Percentiles rank a stretch among this genome's conserved stretches.
Evolutionary conservation across 2,113 vertebrate genomes (phyloP).

Genomic region (Phrynocephalus versicolor): DNA sequence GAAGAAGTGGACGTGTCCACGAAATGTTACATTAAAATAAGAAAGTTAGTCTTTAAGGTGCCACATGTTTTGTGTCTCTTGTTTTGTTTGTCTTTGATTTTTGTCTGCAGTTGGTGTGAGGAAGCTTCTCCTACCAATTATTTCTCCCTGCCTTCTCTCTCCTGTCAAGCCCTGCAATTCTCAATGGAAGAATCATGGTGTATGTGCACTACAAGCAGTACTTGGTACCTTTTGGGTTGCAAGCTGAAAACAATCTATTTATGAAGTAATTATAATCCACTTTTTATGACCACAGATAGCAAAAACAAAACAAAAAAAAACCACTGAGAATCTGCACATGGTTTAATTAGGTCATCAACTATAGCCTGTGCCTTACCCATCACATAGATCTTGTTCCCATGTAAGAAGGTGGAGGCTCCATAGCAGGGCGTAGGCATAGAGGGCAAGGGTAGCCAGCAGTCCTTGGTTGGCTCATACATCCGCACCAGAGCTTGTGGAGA

Average conservation of each 20-base stretch:
- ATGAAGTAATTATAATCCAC: no score
- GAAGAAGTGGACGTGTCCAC: no score
- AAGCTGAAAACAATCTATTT: no score
- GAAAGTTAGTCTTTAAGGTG: no score
- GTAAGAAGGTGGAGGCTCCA: slow-evolving; percentile 87
- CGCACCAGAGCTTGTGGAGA: slow-evolving; percentile 90
- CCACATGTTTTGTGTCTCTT: no score
- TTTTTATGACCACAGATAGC: no score
- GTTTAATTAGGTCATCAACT: no score
- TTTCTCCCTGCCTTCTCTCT: not conserved
- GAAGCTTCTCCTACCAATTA: not conserved
- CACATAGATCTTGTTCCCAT: slow-evolving; percentile 91
- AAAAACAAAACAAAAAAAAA: no score
- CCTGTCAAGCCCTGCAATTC: not conserved
- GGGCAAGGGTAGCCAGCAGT: slow-evolving; percentile 88
- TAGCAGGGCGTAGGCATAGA: slow-evolving; percentile 97
- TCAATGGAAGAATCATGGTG: not conserved
- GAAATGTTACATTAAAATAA: no score
- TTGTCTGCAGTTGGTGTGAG: not conserved
- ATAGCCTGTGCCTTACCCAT: slow-evolving; percentile 76
- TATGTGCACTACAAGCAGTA: not conserved
- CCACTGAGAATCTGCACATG: no score
- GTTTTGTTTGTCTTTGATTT: no score
- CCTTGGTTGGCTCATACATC: slow-evolving; percentile 87
- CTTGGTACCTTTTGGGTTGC: not conserved